Conservation (phyloP, 2,797 vertebrate species). For the Urosaurus nigricauda region DNA sequence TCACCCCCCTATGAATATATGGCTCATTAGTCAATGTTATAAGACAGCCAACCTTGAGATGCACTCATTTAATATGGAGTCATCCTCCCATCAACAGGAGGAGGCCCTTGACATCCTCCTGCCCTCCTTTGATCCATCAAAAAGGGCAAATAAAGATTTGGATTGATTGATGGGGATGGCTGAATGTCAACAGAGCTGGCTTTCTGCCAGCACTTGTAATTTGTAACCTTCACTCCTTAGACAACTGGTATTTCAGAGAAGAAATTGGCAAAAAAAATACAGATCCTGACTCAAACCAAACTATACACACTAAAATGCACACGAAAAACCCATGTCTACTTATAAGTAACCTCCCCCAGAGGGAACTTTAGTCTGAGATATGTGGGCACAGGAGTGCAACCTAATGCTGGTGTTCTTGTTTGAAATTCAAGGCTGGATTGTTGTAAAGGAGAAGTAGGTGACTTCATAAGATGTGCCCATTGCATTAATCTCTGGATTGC, state of each 20-base stretch:
- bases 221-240: not conserved
- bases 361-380: not conserved
- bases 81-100: not conserved
- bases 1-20: constrained; percentile 28
- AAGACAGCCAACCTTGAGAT: constrained; percentile 44
- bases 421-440: not conserved
- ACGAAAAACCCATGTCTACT: not conserved
- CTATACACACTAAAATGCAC: not conserved
- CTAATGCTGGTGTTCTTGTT: not conserved
- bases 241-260: constrained; percentile 31
- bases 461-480: not conserved
- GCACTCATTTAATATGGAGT: constrained; percentile 40
- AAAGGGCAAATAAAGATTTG: constrained; percentile 43
- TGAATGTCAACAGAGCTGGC: constrained; percentile 36
- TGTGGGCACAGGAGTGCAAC: not conserved
- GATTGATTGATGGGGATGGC: constrained; percentile 11
- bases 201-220: constrained; percentile 27
- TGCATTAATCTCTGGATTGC: not conserved
- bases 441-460: not conserved
- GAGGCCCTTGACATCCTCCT: constrained; percentile 32
- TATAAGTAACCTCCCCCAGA: not conserved
- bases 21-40: constrained; percentile 48
- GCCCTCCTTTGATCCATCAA: not conserved
- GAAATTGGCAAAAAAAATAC: constrained; percentile 24
- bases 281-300: constrained; percentile 20